Base-by-base conservation (phyloP, 2,888 invertebrate genomes). In the Nebria salina region DNA sequence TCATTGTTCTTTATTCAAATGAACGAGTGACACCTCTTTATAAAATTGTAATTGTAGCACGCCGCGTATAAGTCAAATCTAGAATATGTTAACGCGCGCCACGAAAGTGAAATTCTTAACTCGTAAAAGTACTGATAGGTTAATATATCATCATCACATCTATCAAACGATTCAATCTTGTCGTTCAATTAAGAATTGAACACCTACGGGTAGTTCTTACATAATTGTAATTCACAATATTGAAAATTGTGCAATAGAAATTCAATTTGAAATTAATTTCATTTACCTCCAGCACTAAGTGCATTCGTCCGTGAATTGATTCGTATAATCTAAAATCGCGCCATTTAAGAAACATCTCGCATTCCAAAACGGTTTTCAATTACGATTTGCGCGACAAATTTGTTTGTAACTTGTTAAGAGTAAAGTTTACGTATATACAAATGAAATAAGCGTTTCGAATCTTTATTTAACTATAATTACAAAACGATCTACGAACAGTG, bases 401-500 rank as follows among this genome's bases (percentile, higher is more conserved):
- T 77, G 77, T 77, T 77, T 77, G 70, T 70, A 68, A 77, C 54
- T 70, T 70, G 70, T 77, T 70, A 54, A 77, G 77, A 66, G 8
- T 8, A 20, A 43, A 70, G 70, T 77, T 77, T 70, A 77, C 70
- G 25, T 43, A 25, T 20, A 41, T 41, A 77, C 42, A 43, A 72
- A 77, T 70, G 54, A 11, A 54, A 54, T 54, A 54, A 5, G 41
- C 54, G 20, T 72, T 70, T 43, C 68, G 42, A 77, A 77, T 77
- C 77, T 77, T 77, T 77, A 77, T 68, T 20, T 70, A 77, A 66
- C 77, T 54, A 54, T 70, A 70, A 77, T 77, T 77, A 77, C 77
- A 11, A 65, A 78, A 73, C 78, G 65, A 78, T 72, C 73, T 65
- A 66, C 72, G 72, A 64, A 72, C 64, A 26, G 13, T 25, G 4